phyloP scores from a whole-genome alignment of 2,113 vertebrate genomes.

The Phaethon lepturus region DNA sequence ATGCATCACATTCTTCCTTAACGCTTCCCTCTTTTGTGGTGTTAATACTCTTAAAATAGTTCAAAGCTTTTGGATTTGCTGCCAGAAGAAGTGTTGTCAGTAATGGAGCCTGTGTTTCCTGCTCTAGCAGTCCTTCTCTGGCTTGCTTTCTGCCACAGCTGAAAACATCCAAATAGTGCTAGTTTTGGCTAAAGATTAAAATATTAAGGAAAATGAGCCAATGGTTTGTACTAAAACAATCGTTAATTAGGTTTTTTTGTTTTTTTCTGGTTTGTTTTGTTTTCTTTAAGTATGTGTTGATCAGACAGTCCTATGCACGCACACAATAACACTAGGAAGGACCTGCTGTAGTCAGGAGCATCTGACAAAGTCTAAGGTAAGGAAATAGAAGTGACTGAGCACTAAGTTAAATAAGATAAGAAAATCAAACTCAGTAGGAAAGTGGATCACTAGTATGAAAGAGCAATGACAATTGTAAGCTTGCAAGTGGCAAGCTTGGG shows the following conservation, averaged over 20 bases:
- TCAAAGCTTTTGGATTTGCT: background rate
- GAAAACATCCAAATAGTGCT: background rate
- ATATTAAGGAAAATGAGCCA: background rate
- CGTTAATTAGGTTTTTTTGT: background rate
- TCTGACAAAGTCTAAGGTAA: background rate
- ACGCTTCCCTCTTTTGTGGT: background rate
- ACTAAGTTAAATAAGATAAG: background rate
- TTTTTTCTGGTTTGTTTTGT: background rate
- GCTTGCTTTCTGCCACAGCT: background rate
- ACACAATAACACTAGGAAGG: background rate
- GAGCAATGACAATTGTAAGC: background rate
- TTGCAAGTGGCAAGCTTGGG: background rate
- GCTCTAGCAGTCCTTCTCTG: background rate
- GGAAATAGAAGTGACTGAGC: background rate
- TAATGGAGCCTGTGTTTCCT: background rate
- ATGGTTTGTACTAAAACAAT: background rate
- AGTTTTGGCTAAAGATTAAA: background rate
- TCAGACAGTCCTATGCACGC: background rate
- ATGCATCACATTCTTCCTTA: conserved; percentile 32
- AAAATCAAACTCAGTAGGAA: background rate
- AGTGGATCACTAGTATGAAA: background rate
- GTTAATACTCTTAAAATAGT: conserved; percentile 59
- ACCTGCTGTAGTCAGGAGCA: background rate
- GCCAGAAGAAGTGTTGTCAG: background rate
- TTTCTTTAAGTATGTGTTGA: background rate